Evolutionary conservation across 2,113 vertebrate genomes (phyloP), one percentile per base, ranked within the genome.

Genomic region (Argyrosomus japonicus): DNA sequence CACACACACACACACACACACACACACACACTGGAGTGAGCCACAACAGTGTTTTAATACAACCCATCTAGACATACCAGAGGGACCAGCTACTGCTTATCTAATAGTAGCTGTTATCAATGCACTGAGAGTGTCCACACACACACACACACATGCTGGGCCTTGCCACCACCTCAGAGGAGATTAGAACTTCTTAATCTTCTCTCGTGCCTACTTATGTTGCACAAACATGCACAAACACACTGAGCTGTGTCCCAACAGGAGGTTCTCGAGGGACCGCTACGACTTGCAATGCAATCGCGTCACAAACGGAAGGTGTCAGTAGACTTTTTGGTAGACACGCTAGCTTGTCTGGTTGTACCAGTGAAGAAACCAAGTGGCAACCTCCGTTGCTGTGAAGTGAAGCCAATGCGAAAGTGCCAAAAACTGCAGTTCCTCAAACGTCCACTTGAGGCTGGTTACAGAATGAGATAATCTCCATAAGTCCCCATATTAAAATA

Each of bases 101-200:
- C 89, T 83, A 68, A 68, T 78, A 61, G 73, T 73, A 50, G 85
- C 86, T 87, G 87, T 93, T 93, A 93, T 92, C 89, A 75, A 63
- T 76, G 75, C 48, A 78, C 74, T 51, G 14, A 83, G 29, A 45
- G 23, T 19, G 56, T 61, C 68, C 65, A 74, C 79, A 79, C 63
- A 79, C 29, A 78, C 73, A 79, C 60, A 67, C 69, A 77, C 71
- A 65, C 77, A 83, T 62, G 57, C 40, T 7, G 48, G 45, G 69
- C 64, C 27, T 73, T 23, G 48, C 74, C 73, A 84, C 87, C 67
- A 85, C 83, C 68, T 43, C 71, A 36, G 43, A 84, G 76, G 74
- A 91, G 89, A 91, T 91, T 89, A 92, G 74, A 89, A 89, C 68
- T 89, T 88, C 82, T 80, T 91, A 82, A 89, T 93, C 86, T 87